phyloP scores from a whole-genome alignment of 2,888 invertebrate species.

The Ypsolopha scabrella region DNA sequence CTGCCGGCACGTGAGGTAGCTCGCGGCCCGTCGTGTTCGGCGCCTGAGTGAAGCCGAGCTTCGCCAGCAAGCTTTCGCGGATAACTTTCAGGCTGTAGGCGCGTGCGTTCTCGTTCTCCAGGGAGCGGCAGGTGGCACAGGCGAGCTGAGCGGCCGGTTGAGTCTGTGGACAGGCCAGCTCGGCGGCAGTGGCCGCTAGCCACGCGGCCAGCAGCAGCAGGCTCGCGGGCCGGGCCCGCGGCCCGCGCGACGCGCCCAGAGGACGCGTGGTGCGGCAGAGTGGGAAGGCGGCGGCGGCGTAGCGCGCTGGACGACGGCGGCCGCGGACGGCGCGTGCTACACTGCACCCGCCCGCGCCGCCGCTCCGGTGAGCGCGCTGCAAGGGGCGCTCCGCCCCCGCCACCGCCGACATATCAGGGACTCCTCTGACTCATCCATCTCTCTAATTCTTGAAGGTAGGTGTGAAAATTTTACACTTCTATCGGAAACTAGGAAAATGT shows the following conservation, averaged over 20 bases:
- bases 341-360: slow-evolving; percentile 44
- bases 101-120: slow-evolving; percentile 62
- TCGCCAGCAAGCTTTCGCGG: slow-evolving; percentile 73
- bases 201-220: slow-evolving; percentile 66
- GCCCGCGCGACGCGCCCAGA: slow-evolving; percentile 68
- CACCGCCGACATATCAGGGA: no score
- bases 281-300: slow-evolving; percentile 63
- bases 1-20: slow-evolving; percentile 69
- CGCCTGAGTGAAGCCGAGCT: slow-evolving; percentile 71
- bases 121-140: slow-evolving; percentile 67
- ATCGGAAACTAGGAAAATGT: no score
- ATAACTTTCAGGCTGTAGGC: slow-evolving; percentile 73
- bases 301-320: slow-evolving; percentile 58
- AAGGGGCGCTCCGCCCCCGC: no score
- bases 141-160: slow-evolving; percentile 36
- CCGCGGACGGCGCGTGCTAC: slow-evolving; percentile 61
- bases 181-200: slow-evolving; percentile 57
- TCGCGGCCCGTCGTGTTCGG: slow-evolving; percentile 74
- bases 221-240: slow-evolving; percentile 70
- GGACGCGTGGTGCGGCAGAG: slow-evolving; percentile 69
- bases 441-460: no score
- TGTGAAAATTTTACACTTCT: no score
- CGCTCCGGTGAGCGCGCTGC: background rate
- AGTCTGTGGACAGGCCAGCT: slow-evolving; percentile 50
- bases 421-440: no score